Conservation (phyloP, 2,797 vertebrate species). For the Lemur catta region DNA sequence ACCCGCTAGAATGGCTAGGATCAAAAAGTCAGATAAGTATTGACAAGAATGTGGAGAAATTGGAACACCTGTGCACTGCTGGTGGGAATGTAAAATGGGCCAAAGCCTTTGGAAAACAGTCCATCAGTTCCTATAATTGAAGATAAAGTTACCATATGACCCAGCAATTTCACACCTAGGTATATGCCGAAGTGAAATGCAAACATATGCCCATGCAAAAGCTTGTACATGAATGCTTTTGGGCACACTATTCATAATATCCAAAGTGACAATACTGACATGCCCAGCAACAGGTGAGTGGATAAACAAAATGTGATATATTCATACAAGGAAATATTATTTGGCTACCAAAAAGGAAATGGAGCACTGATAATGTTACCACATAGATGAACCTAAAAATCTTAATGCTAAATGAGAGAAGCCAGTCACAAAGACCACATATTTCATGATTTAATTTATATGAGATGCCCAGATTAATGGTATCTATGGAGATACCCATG, state of each 20-base stretch:
- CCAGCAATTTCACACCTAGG: too few species aligned
- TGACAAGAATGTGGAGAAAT: not conserved
- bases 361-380: too few species aligned
- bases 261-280: too few species aligned
- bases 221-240: too few species aligned
- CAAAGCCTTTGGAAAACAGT: not conserved
- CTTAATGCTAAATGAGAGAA: too few species aligned
- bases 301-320: not conserved
- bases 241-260: not conserved
- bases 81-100: not conserved
- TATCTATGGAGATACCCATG: not conserved
- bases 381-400: not conserved
- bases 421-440: not conserved
- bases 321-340: not conserved
- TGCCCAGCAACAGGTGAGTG: not conserved
- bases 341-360: not conserved
- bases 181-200: not conserved
- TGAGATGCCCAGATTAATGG: not conserved
- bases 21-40: not conserved
- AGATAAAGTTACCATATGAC: accelerated
- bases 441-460: not conserved
- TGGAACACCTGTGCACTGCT: too few species aligned
- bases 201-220: not conserved
- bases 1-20: too few species aligned
- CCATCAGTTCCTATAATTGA: not conserved